Conservation (phyloP, 2,888 invertebrate genomes). For the Meghimatium bilineatum region DNA sequence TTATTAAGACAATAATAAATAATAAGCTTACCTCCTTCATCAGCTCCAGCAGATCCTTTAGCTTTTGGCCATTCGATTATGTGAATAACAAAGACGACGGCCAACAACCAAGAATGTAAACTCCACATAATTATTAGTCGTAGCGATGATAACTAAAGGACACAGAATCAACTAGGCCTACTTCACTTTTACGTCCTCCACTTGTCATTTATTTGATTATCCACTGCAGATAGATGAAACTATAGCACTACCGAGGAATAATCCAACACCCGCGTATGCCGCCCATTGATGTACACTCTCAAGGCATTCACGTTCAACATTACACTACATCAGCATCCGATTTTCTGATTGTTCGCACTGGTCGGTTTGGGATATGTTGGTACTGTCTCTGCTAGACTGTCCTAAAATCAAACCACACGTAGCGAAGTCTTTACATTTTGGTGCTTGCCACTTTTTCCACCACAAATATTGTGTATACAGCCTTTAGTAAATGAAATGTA, state of each 20-base stretch:
- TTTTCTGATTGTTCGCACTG: not conserved
- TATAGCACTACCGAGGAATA: not conserved
- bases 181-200: not conserved
- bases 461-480: no score
- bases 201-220: not conserved
- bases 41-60: not conserved
- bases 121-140: constrained; percentile 8
- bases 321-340: not conserved
- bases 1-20: no score
- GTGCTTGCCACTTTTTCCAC: not conserved
- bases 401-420: not conserved
- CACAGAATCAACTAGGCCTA: not conserved
- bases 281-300: no score
- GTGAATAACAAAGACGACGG: constrained; percentile 8
- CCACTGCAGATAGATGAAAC: not conserved
- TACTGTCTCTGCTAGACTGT: not conserved
- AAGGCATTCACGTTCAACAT: not conserved
- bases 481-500: no score
- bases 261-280: not conserved
- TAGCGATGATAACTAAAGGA: not conserved
- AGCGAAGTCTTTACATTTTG: not conserved
- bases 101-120: not conserved
- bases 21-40: constrained; percentile 4
- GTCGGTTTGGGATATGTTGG: not conserved
- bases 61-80: not conserved